A percentile compares a stretch with the other conserved stretches of the same genome.
Evolutionary conservation across 1,140 invertebrate species (phyloP).

Genomic region (Maconellicoccus hirsutus): DNA sequence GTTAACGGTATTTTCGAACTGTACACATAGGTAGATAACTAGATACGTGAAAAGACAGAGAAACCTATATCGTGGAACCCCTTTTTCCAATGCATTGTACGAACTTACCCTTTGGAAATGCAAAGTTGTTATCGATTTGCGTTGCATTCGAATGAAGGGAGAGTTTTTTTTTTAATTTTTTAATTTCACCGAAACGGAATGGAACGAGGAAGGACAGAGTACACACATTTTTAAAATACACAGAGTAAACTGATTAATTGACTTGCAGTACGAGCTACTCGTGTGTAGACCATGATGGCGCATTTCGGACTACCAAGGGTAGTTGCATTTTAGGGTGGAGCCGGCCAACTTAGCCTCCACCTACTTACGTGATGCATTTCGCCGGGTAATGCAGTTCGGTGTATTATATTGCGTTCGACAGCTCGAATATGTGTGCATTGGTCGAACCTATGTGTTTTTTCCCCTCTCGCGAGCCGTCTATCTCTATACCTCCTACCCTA

Average conservation of each 20-base stretch:
- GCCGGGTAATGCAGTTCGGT: not conserved
- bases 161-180: slow-evolving; percentile 13
- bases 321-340: slow-evolving; percentile 18
- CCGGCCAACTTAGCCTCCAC: not conserved
- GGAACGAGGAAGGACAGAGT: not conserved
- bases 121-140: slow-evolving; percentile 17
- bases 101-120: slow-evolving; percentile 15
- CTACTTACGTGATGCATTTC: slow-evolving; percentile 12
- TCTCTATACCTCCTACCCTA: no score
- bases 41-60: not conserved
- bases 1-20: not conserved
- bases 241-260: slow-evolving; percentile 22
- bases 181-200: slow-evolving; percentile 4
- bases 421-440: not conserved
- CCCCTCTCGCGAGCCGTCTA: no score
- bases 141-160: slow-evolving; percentile 14
- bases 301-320: slow-evolving; percentile 15
- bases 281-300: not conserved
- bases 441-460: no score
- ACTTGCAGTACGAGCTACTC: not conserved
- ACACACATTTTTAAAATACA: slow-evolving; percentile 13
- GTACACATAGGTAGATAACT: no score
- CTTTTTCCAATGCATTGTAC: not conserved
- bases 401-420: not conserved
- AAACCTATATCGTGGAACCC: not conserved